Percentiles rank a stretch among this genome's conserved stretches.
Conservation (phyloP, 2,888 invertebrate species). For the Clunio marinus region DNA sequence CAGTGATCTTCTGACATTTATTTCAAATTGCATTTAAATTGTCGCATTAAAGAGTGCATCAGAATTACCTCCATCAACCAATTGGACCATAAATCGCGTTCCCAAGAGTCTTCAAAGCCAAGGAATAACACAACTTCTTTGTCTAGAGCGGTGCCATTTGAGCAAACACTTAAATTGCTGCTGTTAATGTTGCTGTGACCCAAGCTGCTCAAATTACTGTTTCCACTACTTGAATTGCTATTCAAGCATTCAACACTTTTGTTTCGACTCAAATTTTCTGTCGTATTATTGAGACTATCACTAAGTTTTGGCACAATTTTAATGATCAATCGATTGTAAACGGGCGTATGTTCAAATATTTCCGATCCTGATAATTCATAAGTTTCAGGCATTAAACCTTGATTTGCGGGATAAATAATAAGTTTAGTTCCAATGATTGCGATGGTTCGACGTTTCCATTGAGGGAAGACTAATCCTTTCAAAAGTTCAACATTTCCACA, state of each 20-base stretch:
- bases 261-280: conserved; percentile 41
- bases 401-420: conserved; percentile 54
- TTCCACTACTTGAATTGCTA: conserved; percentile 43
- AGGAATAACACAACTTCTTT: conserved; percentile 57
- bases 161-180: conserved; percentile 42
- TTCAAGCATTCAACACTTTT: conserved; percentile 40
- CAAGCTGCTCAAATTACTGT: conserved; percentile 53
- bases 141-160: conserved; percentile 51
- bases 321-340: conserved; percentile 50
- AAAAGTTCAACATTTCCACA: conserved; percentile 55
- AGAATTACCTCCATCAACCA: conserved; percentile 61
- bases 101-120: conserved; percentile 63
- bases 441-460: conserved; percentile 61
- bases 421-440: conserved; percentile 60
- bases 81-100: conserved; percentile 61
- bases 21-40: too few species aligned
- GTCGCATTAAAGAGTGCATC: too few species aligned
- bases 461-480: conserved; percentile 65
- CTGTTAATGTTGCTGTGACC: conserved; percentile 44
- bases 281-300: conserved; percentile 41
- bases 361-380: conserved; percentile 43
- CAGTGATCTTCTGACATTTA: too few species aligned
- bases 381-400: conserved; percentile 42
- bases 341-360: conserved; percentile 42
- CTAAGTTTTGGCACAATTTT: conserved; percentile 49